Evolutionary conservation across 1,140 invertebrate species (phyloP), one percentile per base, ranked within the genome.

Genomic region (Drosophila kepulauana): DNA sequence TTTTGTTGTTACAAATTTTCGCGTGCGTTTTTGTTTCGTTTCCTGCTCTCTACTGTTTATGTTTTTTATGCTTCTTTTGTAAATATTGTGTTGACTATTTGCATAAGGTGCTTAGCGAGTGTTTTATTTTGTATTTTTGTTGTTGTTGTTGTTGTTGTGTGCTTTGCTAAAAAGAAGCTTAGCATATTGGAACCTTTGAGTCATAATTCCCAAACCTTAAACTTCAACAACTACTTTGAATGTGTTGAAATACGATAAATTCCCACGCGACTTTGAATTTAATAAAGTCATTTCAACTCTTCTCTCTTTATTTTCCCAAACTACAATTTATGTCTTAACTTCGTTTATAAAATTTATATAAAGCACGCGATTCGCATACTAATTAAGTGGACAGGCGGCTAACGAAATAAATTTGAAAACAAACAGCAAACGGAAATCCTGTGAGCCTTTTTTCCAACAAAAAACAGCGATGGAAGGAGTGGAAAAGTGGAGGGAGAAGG

Each of bases 351-450:
- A 75, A 75, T 84, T 67, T 84, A 75, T 84, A 73, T 68, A 73
- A 20, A 16, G 13, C 65, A 88, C 85, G 79, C 74, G 41, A 20
- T 33, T 4, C 45, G 77, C 64, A 88, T 88, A 88, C 85, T 84
- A 88, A 88, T 88, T 88, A 81, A 66, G 16, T 46, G 38, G 56
- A 28, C 35, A 51, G 38, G 43, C 65, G 30, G 13, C 28, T 41
- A 51, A 61, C 45, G 41, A 75, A 70, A 71, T 71, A 75, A 75
- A 71, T 75, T 71, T 64, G 35, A 71, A 75, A 63, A 45, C 46
- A 64, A 80, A 84, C 81, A 69, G 54, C 67, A 54, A 88, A 67
- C 85, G 85, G 85, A 88, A 81, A 88, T 88, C 85, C 85, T 88
- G 85, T 89, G 78, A 80, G 78, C 64, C 75, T 73, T 77, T 73